These are phyloP conservation scores for Montipora foliosa DNA, from an alignment of 64 coral and sea anemone species.

Conservation along the genomic window DNA sequence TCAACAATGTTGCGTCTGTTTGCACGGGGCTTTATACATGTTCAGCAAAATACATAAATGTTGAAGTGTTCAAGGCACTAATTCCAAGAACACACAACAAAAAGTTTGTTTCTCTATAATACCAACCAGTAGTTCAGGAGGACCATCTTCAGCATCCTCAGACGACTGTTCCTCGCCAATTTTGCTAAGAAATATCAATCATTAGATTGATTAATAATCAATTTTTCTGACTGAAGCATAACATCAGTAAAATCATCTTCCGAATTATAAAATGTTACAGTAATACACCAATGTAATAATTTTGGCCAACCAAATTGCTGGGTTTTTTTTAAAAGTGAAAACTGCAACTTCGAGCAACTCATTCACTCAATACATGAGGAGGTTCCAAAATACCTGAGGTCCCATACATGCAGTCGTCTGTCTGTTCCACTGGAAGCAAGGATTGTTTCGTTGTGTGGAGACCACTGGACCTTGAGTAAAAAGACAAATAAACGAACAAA, in stretches of 20 bases:
- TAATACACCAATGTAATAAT: too few relatives aligned
- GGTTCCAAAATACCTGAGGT: conserved; percentile 71
- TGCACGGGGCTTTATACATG: too few relatives aligned
- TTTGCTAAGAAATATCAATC: conserved; percentile 71
- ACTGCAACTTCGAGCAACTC: not conserved
- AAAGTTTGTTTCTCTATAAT: not conserved
- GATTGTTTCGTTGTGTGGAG: conserved; percentile 98
- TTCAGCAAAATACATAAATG: too few relatives aligned
- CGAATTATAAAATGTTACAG: too few relatives aligned
- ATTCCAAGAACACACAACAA: too few relatives aligned
- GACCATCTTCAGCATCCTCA: conserved; percentile 98
- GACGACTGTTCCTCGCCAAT: conserved; percentile 99
- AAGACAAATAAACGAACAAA: not conserved
- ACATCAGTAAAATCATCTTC: too few relatives aligned
- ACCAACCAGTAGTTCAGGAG: conserved; percentile 96
- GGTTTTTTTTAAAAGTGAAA: too few relatives aligned
- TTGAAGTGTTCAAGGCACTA: too few relatives aligned
- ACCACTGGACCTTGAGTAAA: conserved; percentile 84
- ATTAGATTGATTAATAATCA: not conserved
- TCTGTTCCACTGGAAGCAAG: conserved; percentile 98
- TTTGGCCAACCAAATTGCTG: too few relatives aligned
- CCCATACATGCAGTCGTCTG: conserved; percentile 97
- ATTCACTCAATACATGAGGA: not conserved
- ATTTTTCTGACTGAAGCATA: too few relatives aligned
- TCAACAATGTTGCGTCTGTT: too few relatives aligned